Conservation (phyloP, 2,888 invertebrate species). For the Gryllus longicercus region DNA sequence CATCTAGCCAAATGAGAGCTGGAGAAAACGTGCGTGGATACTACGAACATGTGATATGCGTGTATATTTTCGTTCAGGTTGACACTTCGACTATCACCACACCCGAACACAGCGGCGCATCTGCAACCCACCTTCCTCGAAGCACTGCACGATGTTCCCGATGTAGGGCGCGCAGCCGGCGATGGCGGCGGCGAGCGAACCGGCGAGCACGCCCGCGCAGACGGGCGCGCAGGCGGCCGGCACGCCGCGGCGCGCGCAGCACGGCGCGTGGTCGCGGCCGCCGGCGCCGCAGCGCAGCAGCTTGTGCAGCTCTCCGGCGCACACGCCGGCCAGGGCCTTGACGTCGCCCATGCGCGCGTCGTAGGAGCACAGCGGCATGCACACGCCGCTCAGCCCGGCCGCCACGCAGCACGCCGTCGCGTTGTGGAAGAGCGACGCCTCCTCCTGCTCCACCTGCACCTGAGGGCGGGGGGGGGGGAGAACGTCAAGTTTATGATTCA, state of each 20-base stretch:
- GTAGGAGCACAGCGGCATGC: slow-evolving; percentile 80
- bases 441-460: no score
- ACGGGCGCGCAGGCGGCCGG: slow-evolving; percentile 65
- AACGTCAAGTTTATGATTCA: neutral
- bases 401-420: slow-evolving; percentile 77
- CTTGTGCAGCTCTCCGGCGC: slow-evolving; percentile 78
- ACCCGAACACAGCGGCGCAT: neutral
- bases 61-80: no score
- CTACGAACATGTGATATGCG: no score
- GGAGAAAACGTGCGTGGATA: no score
- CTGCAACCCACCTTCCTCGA: slow-evolving; percentile 67
- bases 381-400: slow-evolving; percentile 72
- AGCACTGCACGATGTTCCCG: slow-evolving; percentile 80
- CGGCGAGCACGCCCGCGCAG: slow-evolving; percentile 66
- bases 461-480: neutral
- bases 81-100: no score
- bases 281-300: slow-evolving; percentile 80
- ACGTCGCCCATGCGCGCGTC: slow-evolving; percentile 79
- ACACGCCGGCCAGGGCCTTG: slow-evolving; percentile 72
- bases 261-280: slow-evolving; percentile 70
- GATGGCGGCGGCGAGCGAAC: slow-evolving; percentile 56
- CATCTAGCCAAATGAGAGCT: neutral
- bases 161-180: slow-evolving; percentile 75
- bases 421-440: slow-evolving; percentile 46
- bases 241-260: slow-evolving; percentile 72